Percentiles rank a stretch among this genome's conserved stretches.
These are phyloP conservation scores for Prionailurus viverrinus DNA, from an alignment of 2,113 vertebrate species.

Conservation along the genomic window DNA sequence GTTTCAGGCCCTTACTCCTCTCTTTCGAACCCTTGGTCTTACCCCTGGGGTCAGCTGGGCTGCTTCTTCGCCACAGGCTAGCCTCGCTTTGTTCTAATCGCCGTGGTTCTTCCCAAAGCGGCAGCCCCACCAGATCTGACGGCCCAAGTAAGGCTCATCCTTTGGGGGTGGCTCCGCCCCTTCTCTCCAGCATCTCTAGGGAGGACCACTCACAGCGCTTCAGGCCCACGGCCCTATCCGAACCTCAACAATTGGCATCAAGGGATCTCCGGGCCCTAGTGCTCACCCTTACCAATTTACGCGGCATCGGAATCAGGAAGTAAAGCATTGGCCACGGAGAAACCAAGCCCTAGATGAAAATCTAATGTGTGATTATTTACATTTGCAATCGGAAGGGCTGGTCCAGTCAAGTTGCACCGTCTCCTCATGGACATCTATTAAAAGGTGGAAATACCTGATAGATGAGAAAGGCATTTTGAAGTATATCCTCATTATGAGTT, in stretches of 20 bases:
- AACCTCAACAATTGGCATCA: background rate
- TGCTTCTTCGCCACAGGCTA: background rate
- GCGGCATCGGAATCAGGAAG: background rate
- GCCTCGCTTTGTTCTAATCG: background rate
- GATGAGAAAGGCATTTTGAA: background rate
- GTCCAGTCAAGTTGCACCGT: background rate
- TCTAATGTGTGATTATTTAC: background rate
- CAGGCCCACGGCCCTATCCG: accelerated
- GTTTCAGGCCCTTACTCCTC: background rate
- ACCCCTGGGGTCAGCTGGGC: background rate
- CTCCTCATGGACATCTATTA: background rate
- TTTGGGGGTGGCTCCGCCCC: conserved; percentile 47
- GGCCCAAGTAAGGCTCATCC: background rate
- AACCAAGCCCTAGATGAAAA: background rate
- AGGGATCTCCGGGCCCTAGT: conserved; percentile 16
- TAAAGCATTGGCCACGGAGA: background rate
- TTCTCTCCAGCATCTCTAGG: background rate
- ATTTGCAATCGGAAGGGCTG: background rate
- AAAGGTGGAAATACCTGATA: background rate
- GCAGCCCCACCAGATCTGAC: background rate
- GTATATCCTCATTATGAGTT: background rate
- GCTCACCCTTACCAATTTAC: background rate
- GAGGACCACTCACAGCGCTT: background rate
- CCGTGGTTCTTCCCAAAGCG: background rate
- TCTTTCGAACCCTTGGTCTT: background rate